These are phyloP conservation scores for Parnassius mnemosyne DNA, from an alignment of 2,888 invertebrate genomes.

Conservation along the genomic window DNA sequence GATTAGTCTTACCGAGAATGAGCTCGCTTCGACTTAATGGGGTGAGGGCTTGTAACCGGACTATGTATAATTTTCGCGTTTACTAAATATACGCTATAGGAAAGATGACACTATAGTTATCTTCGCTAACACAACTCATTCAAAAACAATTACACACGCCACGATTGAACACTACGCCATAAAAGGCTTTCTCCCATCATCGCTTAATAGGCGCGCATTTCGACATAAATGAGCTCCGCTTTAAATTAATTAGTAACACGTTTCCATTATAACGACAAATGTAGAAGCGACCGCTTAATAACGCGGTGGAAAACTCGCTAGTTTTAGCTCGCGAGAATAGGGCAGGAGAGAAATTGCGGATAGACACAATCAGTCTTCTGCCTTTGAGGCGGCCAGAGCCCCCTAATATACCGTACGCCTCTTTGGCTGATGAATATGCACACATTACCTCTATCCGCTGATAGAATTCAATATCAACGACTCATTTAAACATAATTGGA, in stretches of 20 bases:
- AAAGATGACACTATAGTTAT: conserved; percentile 29
- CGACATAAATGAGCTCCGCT: conserved; percentile 79
- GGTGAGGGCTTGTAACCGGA: conserved; percentile 78
- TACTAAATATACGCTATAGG: conserved; percentile 37
- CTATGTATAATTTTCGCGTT: conserved; percentile 71
- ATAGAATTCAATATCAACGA: conserved; percentile 51
- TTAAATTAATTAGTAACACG: conserved; percentile 81
- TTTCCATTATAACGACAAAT: conserved; percentile 82
- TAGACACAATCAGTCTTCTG: conserved; percentile 81
- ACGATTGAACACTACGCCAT: conserved; percentile 46
- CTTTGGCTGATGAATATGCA: conserved; percentile 74
- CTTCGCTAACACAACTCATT: conserved; percentile 53
- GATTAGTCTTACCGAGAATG: conserved; percentile 82
- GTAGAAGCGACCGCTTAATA: conserved; percentile 80
- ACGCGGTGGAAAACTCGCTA: conserved; percentile 80
- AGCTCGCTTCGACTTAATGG: conserved; percentile 78
- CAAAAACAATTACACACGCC: conserved; percentile 56
- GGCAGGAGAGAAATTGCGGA: conserved; percentile 79
- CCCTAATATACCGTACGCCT: conserved; percentile 71
- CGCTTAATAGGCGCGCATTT: conserved; percentile 78
- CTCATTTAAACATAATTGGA: conserved; percentile 46
- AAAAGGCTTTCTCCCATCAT: conserved; percentile 72
- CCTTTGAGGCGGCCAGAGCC: conserved; percentile 77
- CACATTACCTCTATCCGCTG: conserved; percentile 48
- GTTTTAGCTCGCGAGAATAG: conserved; percentile 79